These are phyloP conservation scores for Channa striata DNA, from an alignment of 2,797 vertebrate species.

Conservation along the genomic window DNA sequence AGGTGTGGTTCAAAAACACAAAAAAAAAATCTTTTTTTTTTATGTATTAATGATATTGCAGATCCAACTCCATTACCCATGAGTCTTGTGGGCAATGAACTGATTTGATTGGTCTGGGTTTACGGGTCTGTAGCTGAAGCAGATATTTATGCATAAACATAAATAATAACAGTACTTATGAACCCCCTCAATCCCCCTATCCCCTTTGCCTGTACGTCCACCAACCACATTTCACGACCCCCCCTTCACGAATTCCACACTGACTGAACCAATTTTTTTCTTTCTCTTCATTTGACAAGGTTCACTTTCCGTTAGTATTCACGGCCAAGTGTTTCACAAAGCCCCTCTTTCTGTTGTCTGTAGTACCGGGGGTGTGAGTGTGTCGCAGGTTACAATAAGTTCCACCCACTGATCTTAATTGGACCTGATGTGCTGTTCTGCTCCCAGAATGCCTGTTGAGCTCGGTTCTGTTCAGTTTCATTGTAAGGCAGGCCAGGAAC, in stretches of 20 bases:
- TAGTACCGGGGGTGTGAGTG: constrained; percentile 53
- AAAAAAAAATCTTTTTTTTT: constrained; percentile 17
- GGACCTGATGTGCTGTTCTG: constrained; percentile 76
- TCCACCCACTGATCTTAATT: constrained; percentile 80
- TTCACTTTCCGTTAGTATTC: constrained; percentile 48
- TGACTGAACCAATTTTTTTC: constrained; percentile 27
- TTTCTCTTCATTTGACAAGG: constrained; percentile 32
- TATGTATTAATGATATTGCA: constrained; percentile 23
- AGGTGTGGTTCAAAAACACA: background rate
- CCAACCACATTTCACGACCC: constrained; percentile 51
- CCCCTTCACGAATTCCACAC: constrained; percentile 17
- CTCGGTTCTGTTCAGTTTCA: constrained; percentile 74
- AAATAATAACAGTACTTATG: no score
- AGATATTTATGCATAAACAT: constrained; percentile 7
- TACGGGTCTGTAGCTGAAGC: constrained; percentile 47
- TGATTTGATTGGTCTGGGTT: constrained; percentile 55
- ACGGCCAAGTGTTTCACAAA: constrained; percentile 63
- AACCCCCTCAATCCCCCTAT: no score
- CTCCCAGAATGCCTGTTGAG: constrained; percentile 72
- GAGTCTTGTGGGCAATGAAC: constrained; percentile 39
- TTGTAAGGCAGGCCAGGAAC: constrained; percentile 75
- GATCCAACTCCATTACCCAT: constrained; percentile 51
- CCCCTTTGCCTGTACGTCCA: constrained; percentile 19
- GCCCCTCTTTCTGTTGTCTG: constrained; percentile 63
- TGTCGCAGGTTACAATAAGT: constrained; percentile 78